Evolutionary conservation across 2,888 invertebrate genomes (phyloP).

Genomic region (Hirtodrosophila confusa): DNA sequence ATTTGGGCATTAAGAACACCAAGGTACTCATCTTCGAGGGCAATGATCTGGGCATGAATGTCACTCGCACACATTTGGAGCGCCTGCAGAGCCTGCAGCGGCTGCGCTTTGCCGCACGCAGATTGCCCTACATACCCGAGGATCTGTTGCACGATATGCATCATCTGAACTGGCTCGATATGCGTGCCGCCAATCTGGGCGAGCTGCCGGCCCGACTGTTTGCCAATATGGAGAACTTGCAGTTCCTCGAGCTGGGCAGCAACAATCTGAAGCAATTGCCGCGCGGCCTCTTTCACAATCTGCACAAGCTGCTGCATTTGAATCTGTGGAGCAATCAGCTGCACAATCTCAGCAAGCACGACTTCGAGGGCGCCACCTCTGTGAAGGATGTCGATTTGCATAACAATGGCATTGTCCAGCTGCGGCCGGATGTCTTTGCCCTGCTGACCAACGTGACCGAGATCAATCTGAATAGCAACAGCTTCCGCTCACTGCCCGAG

Average conservation of each 20-base stretch:
- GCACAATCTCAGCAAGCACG: slow-evolving; percentile 86
- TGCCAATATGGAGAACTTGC: slow-evolving; percentile 86
- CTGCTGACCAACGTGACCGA: slow-evolving; percentile 87
- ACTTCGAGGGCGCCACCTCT: slow-evolving; percentile 87
- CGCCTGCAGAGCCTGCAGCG: slow-evolving; percentile 86
- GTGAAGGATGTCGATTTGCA: slow-evolving; percentile 89
- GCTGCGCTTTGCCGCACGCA: slow-evolving; percentile 87
- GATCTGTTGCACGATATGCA: slow-evolving; percentile 87
- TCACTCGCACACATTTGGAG: slow-evolving; percentile 86
- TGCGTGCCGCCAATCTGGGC: slow-evolving; percentile 87
- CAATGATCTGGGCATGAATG: slow-evolving; percentile 85
- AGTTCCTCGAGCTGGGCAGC: slow-evolving; percentile 87
- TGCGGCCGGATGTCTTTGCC: slow-evolving; percentile 87
- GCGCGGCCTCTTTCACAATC: slow-evolving; percentile 87
- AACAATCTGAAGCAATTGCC: slow-evolving; percentile 88
- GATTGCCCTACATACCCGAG: slow-evolving; percentile 86
- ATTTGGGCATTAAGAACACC: slow-evolving; percentile 80
- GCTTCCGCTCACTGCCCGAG: slow-evolving; percentile 87
- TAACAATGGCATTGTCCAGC: slow-evolving; percentile 87
- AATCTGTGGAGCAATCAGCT: slow-evolving; percentile 90
- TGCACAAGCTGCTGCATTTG: slow-evolving; percentile 86
- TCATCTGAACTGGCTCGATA: slow-evolving; percentile 87
- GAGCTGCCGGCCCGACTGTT: slow-evolving; percentile 86
- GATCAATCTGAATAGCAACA: slow-evolving; percentile 89
- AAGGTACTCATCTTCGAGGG: slow-evolving; percentile 86